Percentiles rank a stretch among this genome's conserved stretches.
Evolutionary conservation across 1,140 invertebrate species (phyloP).

Genomic region (Drosophila melanica): DNA sequence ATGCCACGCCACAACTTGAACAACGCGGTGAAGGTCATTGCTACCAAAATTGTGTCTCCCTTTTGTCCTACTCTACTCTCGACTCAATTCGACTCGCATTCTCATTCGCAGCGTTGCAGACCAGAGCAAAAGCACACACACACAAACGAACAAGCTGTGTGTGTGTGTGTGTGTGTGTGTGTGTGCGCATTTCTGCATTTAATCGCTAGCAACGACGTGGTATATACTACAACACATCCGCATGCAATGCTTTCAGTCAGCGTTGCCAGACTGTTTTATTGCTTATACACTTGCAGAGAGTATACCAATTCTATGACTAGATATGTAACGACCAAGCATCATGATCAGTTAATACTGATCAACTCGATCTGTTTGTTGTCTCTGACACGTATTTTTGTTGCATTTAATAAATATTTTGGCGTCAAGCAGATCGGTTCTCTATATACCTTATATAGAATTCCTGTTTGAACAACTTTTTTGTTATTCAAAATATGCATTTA

Average conservation of each 20-base stretch:
- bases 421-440: too few species aligned
- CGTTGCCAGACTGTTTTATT: constrained; percentile 9
- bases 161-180: constrained; percentile 2
- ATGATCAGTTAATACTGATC: too few species aligned
- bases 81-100: constrained; percentile 54
- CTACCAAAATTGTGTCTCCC: constrained; percentile 84
- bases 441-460: too few species aligned
- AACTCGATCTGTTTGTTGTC: too few species aligned
- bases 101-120: constrained; percentile 39
- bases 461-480: too few species aligned
- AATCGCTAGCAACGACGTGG: constrained; percentile 26
- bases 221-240: constrained; percentile 10
- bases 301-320: too few species aligned
- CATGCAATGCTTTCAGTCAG: constrained; percentile 7
- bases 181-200: constrained; percentile 35
- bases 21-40: constrained; percentile 84
- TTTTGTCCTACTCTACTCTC: constrained; percentile 81
- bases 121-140: constrained; percentile 29
- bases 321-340: too few species aligned
- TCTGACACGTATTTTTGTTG: too few species aligned
- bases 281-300: background rate
- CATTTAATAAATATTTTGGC: too few species aligned
- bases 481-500: too few species aligned
- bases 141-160: constrained; percentile 23
- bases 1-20: constrained; percentile 72